A percentile compares a stretch with the other conserved stretches of the same genome.
These are phyloP conservation scores for Penaeus japonicus DNA, from an alignment of 1,140 invertebrate genomes.

Conservation along the genomic window DNA sequence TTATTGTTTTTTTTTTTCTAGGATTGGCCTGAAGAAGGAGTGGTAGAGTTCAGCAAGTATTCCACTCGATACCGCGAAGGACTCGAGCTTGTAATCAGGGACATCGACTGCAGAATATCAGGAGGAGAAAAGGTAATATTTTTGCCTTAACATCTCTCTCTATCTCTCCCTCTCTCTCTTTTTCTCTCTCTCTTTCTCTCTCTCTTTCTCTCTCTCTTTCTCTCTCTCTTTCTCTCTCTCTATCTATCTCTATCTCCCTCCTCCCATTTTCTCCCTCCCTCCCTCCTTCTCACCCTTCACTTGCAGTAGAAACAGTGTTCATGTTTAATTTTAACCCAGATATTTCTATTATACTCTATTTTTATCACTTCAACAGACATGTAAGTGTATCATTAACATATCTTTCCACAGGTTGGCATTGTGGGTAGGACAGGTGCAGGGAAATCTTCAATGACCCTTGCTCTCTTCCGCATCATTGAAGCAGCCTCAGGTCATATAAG, in stretches of 20 bases:
- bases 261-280: too few species aligned
- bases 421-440: slow-evolving; percentile 85
- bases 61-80: slow-evolving; percentile 82
- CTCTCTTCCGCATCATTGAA: slow-evolving; percentile 91
- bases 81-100: slow-evolving; percentile 80
- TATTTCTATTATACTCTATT: too few species aligned
- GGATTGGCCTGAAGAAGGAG: slow-evolving; percentile 41
- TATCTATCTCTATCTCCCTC: too few species aligned
- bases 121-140: slow-evolving; percentile 48
- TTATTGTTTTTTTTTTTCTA: not conserved
- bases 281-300: too few species aligned
- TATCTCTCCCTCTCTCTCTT: too few species aligned
- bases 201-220: too few species aligned
- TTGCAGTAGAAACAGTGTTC: too few species aligned
- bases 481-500: slow-evolving; percentile 76
- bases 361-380: too few species aligned
- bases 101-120: slow-evolving; percentile 75
- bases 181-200: not conserved
- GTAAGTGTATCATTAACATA: not conserved
- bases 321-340: too few species aligned
- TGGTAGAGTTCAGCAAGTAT: slow-evolving; percentile 78
- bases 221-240: too few species aligned
- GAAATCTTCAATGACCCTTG: slow-evolving; percentile 83
- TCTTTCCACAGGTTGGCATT: slow-evolving; percentile 71
- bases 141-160: too few species aligned